A percentile compares a stretch with the other conserved stretches of the same genome.
Conservation (phyloP, 1,140 invertebrate species). For the Atta texana region DNA sequence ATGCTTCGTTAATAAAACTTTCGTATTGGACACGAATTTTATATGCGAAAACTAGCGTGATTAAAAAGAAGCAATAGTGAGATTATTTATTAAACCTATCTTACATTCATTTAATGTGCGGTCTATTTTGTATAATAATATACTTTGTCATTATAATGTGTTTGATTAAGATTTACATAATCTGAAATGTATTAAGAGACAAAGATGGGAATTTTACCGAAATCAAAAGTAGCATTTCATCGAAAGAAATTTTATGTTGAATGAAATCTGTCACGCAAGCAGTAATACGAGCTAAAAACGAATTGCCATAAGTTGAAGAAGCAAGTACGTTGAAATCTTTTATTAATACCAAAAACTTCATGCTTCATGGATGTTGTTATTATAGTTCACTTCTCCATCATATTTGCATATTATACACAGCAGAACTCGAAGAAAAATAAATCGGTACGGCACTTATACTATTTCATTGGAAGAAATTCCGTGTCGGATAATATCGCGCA, state of each 20-base stretch:
- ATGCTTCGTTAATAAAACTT: not conserved
- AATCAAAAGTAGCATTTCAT: constrained; percentile 22
- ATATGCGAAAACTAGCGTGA: not conserved
- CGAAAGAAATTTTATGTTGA: constrained; percentile 32
- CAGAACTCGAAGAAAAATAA: constrained; percentile 38
- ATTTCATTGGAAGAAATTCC: constrained; percentile 35
- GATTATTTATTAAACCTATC: not conserved
- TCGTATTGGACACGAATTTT: not conserved
- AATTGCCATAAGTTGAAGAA: not conserved
- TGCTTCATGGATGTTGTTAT: constrained; percentile 9
- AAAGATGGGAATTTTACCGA: not conserved
- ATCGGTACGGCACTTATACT: constrained; percentile 3
- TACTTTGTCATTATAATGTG: not conserved
- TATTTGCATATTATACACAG: constrained; percentile 8
- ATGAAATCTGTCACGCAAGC: constrained; percentile 39
- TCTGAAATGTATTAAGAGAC: not conserved
- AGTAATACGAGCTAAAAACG: constrained; percentile 10
- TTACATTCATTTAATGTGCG: not conserved
- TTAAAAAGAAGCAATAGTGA: not conserved
- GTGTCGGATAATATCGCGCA: constrained; percentile 37
- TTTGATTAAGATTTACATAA: constrained; percentile 5
- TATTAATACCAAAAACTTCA: constrained; percentile 44
- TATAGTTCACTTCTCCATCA: not conserved
- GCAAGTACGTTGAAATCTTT: constrained; percentile 19
- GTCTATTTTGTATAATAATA: not conserved